Base-by-base conservation (phyloP, 1,140 invertebrate species). In the Drosophila ogumai region DNA sequence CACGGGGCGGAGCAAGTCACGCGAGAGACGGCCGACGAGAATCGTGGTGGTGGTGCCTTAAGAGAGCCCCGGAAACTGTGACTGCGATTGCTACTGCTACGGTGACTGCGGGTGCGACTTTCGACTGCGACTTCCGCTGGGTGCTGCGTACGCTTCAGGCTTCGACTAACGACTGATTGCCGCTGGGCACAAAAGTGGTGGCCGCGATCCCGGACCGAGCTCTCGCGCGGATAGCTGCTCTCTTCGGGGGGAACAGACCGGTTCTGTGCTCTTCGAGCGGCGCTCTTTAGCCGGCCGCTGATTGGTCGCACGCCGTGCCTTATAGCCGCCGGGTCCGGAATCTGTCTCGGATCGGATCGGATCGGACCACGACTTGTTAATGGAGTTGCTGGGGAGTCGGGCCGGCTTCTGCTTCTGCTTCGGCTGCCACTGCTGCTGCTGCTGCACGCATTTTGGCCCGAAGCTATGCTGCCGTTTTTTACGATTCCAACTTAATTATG, bases 401-500 rank as follows among this genome's bases (percentile, higher is more conserved):
- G 64, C 44, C 38, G 36, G n/a, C 56, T 25, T 43, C 54, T 31
- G 77, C 64, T 65, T 56, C 34, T 47, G 75, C 55, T 46, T 36
- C 40, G 65, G 57, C 50, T 59, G 54, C 22, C n/a, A 12, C 43
- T 17, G 36, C 49, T 28, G 59, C 47, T 60, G 49, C 34, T 52
- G 77, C 76, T 84, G 84, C 81, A 78, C 66, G 65, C 54, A 52
- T 57, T 40, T 32, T 59, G 55, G 59, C 82, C 73, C 58, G 61
- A 75, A 79, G 81, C 81, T 60, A 59, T 81, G 34, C 34, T 47
- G 67, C 68, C 38, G 67, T 58, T 40, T 66, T 87, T 88, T 90
- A 90, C 82, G 85, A 90, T 90, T 79, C 65, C 85, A 90, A 90
- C 85, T 90, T 90, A 90, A 90, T 90, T 90, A 90, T 90, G 81